Conservation (phyloP, 2,113 vertebrate species). For the Heterochromis multidens region DNA sequence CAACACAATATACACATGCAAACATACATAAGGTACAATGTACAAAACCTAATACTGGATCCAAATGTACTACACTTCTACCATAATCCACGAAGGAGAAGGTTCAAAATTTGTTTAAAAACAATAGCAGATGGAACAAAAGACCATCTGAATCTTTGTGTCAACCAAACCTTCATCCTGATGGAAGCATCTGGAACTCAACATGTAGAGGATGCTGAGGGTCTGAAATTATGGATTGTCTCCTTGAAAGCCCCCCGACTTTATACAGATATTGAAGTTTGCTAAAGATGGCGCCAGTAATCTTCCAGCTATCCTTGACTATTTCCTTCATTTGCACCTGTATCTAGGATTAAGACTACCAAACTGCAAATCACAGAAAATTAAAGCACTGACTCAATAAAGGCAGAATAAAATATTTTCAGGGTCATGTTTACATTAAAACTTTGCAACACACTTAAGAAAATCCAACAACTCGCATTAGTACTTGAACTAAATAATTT, state of each 20-base stretch:
- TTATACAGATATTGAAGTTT: neutral
- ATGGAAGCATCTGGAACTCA: neutral
- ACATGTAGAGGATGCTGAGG: neutral
- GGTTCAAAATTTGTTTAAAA: too few relatives aligned
- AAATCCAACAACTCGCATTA: neutral
- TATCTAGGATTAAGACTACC: neutral
- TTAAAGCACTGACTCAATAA: neutral
- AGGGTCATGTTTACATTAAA: neutral
- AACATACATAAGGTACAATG: neutral
- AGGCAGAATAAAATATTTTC: too few relatives aligned
- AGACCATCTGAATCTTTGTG: neutral
- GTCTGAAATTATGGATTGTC: neutral
- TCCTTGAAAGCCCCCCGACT: fast-evolving
- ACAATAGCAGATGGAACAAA: too few relatives aligned
- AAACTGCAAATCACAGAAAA: neutral
- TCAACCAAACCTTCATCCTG: neutral
- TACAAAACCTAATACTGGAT: too few relatives aligned
- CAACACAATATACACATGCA: neutral
- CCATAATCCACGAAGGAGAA: neutral
- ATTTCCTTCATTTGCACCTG: fast-evolving
- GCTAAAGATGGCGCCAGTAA: neutral
- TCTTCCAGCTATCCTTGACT: neutral
- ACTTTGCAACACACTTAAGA: neutral
- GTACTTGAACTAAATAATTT: fast-evolving
- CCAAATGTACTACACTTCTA: neutral